phyloP scores from a whole-genome alignment of 92 coral and sea anemone species.

The Parazoanthus atlanticus region DNA sequence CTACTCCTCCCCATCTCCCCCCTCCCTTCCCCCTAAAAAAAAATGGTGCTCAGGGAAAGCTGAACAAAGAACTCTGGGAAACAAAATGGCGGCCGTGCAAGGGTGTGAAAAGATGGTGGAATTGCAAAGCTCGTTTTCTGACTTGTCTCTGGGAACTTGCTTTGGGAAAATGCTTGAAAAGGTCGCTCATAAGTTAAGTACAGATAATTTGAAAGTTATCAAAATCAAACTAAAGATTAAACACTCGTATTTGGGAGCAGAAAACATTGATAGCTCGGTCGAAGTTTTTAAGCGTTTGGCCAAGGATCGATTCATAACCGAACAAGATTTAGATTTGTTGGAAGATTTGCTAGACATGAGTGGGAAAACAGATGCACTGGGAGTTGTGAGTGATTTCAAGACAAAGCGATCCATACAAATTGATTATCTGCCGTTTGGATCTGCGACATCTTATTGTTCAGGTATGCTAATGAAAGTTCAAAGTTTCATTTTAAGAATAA shows the following conservation, averaged over 20 bases:
- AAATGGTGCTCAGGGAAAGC: background rate
- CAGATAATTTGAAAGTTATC: conserved; percentile 48
- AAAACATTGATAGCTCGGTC: conserved; percentile 25
- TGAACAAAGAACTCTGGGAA: conserved; percentile 30
- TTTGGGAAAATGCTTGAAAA: conserved; percentile 34
- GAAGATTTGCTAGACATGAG: conserved; percentile 67
- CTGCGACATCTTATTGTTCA: conserved; percentile 3
- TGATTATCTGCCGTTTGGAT: conserved; percentile 39
- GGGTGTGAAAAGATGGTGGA: conserved; percentile 17
- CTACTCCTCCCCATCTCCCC: no score
- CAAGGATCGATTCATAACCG: conserved; percentile 47
- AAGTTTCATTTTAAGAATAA: no score
- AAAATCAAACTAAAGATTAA: conserved; percentile 61
- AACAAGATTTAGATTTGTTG: conserved; percentile 66
- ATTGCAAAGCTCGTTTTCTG: conserved; percentile 25
- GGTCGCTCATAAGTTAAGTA: background rate
- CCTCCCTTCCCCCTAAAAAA: no score
- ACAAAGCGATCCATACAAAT: conserved; percentile 45
- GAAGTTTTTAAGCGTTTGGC: conserved; percentile 51
- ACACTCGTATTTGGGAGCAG: conserved; percentile 56
- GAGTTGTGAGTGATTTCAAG: conserved; percentile 48
- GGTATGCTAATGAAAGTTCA: conserved; percentile 27
- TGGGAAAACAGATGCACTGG: conserved; percentile 51
- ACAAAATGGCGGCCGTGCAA: conserved; percentile 24
- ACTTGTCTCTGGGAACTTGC: conserved; percentile 10